Conservation (phyloP, 1,140 invertebrate genomes). For the Tetranychus cinnabarinus region DNA sequence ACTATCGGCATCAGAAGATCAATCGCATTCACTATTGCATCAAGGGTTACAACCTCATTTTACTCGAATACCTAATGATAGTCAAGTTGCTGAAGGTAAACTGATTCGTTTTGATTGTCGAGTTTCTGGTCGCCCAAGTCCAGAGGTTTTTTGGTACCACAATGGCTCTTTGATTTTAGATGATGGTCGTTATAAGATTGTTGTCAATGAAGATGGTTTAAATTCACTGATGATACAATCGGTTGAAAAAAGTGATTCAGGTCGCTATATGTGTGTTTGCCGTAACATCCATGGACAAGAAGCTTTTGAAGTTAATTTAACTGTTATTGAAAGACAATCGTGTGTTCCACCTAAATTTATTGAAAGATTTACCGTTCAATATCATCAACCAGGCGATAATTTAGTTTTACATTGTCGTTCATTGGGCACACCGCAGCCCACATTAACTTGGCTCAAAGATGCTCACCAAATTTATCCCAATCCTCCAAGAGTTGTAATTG, state of each 20-base stretch:
- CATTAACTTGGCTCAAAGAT: constrained; percentile 92
- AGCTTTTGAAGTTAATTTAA: constrained; percentile 16
- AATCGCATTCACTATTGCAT: too few species aligned
- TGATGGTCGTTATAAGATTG: constrained; percentile 78
- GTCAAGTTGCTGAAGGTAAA: constrained; percentile 62
- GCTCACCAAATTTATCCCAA: constrained; percentile 37
- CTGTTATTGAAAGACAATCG: constrained; percentile 57
- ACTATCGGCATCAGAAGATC: too few species aligned
- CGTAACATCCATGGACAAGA: constrained; percentile 52
- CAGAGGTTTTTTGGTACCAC: constrained; percentile 82
- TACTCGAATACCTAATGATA: constrained; percentile 56
- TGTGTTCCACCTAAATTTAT: constrained; percentile 84
- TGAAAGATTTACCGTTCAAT: constrained; percentile 73
- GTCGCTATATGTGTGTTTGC: constrained; percentile 54
- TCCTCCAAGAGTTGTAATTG: constrained; percentile 43
- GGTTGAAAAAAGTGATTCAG: constrained; percentile 51
- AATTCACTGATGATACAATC: constrained; percentile 84
- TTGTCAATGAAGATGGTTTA: constrained; percentile 87
- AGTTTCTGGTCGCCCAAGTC: constrained; percentile 73
- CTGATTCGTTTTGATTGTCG: constrained; percentile 68
- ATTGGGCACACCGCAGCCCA: constrained; percentile 68
- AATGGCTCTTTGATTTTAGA: constrained; percentile 62
- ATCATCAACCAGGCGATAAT: constrained; percentile 70
- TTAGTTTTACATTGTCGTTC: constrained; percentile 66
- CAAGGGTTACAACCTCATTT: constrained; percentile 50